phyloP scores from a whole-genome alignment of 2,797 vertebrate species.

The Pitangus sulphuratus region DNA sequence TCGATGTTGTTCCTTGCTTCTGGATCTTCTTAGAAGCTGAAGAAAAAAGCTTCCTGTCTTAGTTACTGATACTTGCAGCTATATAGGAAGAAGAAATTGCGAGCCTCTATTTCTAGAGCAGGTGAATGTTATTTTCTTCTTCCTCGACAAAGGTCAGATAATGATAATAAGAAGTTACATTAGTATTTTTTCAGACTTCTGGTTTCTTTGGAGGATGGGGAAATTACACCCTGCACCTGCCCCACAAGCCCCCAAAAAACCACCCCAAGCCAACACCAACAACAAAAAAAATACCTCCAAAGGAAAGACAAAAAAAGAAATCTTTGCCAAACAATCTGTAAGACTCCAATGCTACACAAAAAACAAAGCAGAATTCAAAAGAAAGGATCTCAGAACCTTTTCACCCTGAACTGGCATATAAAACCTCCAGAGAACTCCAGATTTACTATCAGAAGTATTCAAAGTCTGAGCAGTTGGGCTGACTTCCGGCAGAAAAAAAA shows the following conservation, averaged over 20 bases:
- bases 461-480: neutral
- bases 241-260: neutral
- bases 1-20: neutral
- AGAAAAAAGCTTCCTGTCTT: neutral
- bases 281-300: neutral
- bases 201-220: neutral
- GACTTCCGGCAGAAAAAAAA: neutral
- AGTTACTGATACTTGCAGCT: neutral
- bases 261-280: neutral
- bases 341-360: neutral
- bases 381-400: neutral
- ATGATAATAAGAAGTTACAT: rapidly evolving
- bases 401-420: neutral
- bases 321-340: neutral
- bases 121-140: neutral
- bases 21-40: neutral
- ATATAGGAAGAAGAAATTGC: neutral
- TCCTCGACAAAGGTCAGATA: neutral
- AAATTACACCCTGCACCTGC: neutral
- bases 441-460: neutral
- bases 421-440: neutral
- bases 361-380: neutral
- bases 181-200: neutral
- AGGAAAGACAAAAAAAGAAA: neutral
- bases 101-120: neutral